Conservation (phyloP, 2,888 invertebrate genomes). For the Synanthedon myopaeformis region DNA sequence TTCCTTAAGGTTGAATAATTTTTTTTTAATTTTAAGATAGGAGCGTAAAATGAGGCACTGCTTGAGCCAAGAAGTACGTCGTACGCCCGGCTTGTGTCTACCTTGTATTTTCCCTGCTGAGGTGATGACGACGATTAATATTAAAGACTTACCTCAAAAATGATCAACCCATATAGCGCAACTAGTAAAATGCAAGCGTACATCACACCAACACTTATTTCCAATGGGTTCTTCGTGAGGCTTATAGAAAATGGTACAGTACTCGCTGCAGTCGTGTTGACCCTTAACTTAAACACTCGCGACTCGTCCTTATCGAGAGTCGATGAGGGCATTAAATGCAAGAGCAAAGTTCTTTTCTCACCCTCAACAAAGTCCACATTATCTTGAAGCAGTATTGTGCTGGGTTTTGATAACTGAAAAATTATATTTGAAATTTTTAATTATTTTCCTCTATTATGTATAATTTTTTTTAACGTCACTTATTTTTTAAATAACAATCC, state of each 20-base stretch:
- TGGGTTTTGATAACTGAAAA: conserved; percentile 57
- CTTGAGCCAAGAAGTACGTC: too few species aligned
- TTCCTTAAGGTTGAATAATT: too few species aligned
- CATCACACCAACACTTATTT: conserved; percentile 75
- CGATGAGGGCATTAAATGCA: conserved; percentile 26
- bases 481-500: too few species aligned
- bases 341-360: conserved; percentile 45
- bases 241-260: conserved; percentile 40
- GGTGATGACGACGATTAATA: too few species aligned
- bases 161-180: conserved; percentile 82
- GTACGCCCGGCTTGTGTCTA: too few species aligned
- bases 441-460: background rate
- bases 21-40: too few species aligned
- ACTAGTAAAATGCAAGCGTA: conserved; percentile 80
- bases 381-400: conserved; percentile 72
- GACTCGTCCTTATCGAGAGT: conserved; percentile 6
- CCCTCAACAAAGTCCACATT: conserved; percentile 71
- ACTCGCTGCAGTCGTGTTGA: conserved; percentile 22
- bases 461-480: background rate
- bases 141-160: conserved; percentile 79
- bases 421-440: background rate
- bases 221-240: conserved; percentile 75
- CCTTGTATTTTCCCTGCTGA: too few species aligned
- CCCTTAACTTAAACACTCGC: conserved; percentile 19
- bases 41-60: too few species aligned